Conservation (phyloP, 2,113 vertebrate species). For the Seriola quinqueradiata region DNA sequence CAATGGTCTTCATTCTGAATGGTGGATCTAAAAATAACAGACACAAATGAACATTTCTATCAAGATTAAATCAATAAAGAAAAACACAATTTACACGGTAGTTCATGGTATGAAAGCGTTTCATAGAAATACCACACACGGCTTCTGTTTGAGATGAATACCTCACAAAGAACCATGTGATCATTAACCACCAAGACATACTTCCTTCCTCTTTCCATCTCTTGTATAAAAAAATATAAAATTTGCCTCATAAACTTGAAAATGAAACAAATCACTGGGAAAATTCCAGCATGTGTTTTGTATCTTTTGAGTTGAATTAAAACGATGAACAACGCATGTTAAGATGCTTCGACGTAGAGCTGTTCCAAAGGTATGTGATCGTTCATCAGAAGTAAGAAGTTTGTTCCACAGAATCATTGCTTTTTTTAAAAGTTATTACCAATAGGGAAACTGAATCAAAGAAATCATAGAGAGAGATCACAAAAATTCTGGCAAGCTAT, state of each 20-base stretch:
- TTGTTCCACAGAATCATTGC: neutral
- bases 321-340: neutral
- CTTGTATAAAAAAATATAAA: neutral
- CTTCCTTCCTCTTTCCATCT: constrained; percentile 52
- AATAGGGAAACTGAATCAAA: neutral
- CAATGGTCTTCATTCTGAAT: constrained; percentile 42
- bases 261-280: neutral
- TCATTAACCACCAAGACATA: constrained; percentile 57
- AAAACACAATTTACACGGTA: neutral
- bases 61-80: neutral
- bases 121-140: neutral
- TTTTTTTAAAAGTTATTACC: too few relatives aligned
- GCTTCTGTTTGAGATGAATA: constrained; percentile 43
- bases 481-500: neutral
- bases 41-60: neutral
- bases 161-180: constrained; percentile 36
- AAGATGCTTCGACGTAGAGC: neutral
- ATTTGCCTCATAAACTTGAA: neutral
- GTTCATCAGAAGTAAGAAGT: neutral
- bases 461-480: neutral
- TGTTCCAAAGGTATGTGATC: neutral
- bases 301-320: neutral
- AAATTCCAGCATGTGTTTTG: neutral
- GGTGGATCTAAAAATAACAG: constrained; percentile 9
- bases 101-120: neutral